These are phyloP conservation scores for Margarornis squamiger DNA, from an alignment of 2,797 vertebrate species.

Conservation along the genomic window DNA sequence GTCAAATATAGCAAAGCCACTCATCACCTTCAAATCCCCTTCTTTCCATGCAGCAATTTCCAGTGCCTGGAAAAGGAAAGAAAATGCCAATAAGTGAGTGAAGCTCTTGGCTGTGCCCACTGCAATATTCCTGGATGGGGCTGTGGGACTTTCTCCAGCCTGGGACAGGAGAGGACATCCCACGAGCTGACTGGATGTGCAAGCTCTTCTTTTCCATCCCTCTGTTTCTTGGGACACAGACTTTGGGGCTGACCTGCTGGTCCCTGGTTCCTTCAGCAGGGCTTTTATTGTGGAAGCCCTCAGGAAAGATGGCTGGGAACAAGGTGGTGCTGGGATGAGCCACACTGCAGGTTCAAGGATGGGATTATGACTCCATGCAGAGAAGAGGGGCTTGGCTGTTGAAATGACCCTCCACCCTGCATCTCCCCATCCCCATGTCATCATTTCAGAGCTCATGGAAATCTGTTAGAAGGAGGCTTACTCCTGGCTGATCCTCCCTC, in stretches of 20 bases:
- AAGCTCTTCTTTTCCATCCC: background rate
- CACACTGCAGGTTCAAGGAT: background rate
- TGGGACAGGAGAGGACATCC: background rate
- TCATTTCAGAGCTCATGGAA: background rate
- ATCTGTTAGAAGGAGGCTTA: background rate
- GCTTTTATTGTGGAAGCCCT: background rate
- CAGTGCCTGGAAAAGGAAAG: background rate
- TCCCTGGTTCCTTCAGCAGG: background rate
- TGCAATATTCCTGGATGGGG: background rate
- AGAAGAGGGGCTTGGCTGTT: background rate
- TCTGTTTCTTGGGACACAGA: background rate
- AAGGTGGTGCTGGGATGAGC: background rate
- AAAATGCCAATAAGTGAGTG: background rate
- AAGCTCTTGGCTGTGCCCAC: background rate
- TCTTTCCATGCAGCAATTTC: background rate
- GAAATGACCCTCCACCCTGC: background rate
- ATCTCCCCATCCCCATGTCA: accelerated
- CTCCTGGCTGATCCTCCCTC: background rate
- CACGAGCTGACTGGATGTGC: background rate
- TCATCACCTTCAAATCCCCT: background rate
- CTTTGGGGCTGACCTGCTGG: background rate
- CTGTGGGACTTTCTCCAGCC: background rate
- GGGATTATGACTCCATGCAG: background rate
- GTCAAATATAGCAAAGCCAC: background rate
- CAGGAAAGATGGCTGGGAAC: background rate